Evolutionary conservation across 2,888 invertebrate genomes (phyloP).

Genomic region (Lasioglossum marginatum): DNA sequence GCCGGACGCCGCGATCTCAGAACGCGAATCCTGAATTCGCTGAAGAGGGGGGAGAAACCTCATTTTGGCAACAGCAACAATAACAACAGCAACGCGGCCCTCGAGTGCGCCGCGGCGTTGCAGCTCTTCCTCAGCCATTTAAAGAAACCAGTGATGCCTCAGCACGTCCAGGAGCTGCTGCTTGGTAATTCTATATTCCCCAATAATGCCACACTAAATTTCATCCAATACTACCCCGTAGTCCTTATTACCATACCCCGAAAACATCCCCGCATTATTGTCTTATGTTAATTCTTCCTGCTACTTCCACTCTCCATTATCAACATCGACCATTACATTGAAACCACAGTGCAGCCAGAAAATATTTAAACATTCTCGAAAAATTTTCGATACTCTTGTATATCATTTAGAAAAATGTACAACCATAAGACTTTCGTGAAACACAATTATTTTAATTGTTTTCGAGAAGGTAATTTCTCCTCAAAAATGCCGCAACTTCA

Average conservation of each 20-base stretch:
- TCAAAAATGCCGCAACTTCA: no score
- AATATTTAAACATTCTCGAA: no score
- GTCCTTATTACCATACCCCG: neutral
- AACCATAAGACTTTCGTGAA: no score
- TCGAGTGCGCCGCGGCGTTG: slow-evolving; percentile 85
- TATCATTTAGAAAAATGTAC: no score
- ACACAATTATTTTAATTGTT: no score
- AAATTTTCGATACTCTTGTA: no score
- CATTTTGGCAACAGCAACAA: slow-evolving; percentile 68
- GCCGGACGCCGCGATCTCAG: slow-evolving; percentile 72
- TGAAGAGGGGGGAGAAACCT: slow-evolving; percentile 75
- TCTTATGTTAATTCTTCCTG: neutral
- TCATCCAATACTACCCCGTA: neutral
- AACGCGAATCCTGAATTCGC: slow-evolving; percentile 70
- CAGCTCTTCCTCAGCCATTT: slow-evolving; percentile 82
- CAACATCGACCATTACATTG: neutral
- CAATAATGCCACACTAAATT: neutral
- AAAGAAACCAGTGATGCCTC: slow-evolving; percentile 84
- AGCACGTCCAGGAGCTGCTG: slow-evolving; percentile 84
- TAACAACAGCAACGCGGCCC: slow-evolving; percentile 67
- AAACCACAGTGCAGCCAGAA: no score
- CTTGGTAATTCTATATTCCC: slow-evolving; percentile 79
- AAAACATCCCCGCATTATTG: neutral
- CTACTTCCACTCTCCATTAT: neutral
- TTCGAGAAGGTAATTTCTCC: no score